Evolutionary conservation across 1,140 invertebrate genomes (phyloP).

Genomic region (Agrypnia vestita): DNA sequence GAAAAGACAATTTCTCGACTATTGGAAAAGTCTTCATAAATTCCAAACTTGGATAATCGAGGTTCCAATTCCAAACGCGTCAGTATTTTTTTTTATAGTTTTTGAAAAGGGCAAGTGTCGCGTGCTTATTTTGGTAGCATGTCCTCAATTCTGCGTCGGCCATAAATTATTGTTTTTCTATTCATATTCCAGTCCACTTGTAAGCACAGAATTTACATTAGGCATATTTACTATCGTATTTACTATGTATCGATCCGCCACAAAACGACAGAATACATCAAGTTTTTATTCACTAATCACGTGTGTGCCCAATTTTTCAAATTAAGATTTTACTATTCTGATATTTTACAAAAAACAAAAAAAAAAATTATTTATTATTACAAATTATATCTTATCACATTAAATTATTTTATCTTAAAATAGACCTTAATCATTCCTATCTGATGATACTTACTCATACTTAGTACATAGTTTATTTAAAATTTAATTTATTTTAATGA

Average conservation of each 20-base stretch:
- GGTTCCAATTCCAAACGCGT: not conserved
- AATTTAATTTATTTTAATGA: no score
- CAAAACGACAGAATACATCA: no score
- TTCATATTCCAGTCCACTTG: not conserved
- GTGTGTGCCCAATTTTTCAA: no score
- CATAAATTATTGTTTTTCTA: not conserved
- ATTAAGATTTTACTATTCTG: no score
- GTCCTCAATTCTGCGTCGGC: not conserved
- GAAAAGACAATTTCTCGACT: not conserved
- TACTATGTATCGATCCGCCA: constrained; percentile 6
- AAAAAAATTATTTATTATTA: no score
- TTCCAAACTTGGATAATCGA: constrained; percentile 15
- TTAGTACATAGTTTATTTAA: no score
- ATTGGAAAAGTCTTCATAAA: not conserved
- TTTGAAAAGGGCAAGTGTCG: not conserved
- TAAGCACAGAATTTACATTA: not conserved
- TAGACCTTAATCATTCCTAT: no score
- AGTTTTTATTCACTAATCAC: no score
- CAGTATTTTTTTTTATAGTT: not conserved
- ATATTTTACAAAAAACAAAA: no score
- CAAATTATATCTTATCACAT: no score
- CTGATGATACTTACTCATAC: no score
- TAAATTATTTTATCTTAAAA: no score
- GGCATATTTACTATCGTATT: not conserved
- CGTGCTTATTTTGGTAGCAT: not conserved